These are phyloP conservation scores for Fregetta grallaria DNA, from an alignment of 2,113 vertebrate genomes.

Conservation along the genomic window DNA sequence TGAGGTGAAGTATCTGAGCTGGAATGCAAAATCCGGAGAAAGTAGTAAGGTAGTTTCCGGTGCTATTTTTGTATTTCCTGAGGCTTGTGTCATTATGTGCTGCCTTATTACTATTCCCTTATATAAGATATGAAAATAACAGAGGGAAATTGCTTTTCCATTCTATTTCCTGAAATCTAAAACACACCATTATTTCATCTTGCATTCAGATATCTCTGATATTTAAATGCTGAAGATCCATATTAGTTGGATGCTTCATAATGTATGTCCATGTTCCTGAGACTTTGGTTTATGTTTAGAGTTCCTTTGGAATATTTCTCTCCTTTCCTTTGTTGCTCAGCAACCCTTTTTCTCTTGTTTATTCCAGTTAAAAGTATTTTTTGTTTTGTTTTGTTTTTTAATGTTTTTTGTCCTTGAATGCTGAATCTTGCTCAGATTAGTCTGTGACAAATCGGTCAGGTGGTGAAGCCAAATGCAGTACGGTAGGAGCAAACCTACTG, in stretches of 20 bases:
- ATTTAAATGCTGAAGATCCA: constrained; percentile 18
- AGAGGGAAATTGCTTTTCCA: constrained; percentile 54
- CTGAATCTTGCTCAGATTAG: background rate
- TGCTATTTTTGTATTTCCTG: constrained; percentile 43
- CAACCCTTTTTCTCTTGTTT: background rate
- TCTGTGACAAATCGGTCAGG: background rate
- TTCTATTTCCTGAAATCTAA: constrained; percentile 42
- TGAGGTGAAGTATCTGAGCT: constrained; percentile 37
- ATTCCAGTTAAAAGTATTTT: background rate
- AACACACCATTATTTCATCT: constrained; percentile 34
- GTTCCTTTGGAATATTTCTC: background rate
- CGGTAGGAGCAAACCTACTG: background rate
- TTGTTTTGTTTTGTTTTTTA: background rate
- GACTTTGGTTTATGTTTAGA: background rate
- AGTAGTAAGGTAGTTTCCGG: constrained; percentile 33
- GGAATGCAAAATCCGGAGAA: constrained; percentile 53
- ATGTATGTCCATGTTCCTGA: background rate
- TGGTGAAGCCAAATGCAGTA: background rate
- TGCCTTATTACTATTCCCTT: constrained; percentile 36
- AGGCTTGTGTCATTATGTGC: background rate
- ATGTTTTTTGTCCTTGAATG: background rate
- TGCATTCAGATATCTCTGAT: constrained; percentile 11
- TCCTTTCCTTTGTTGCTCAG: background rate
- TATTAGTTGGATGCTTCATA: background rate
- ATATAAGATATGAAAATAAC: constrained; percentile 40